These are phyloP conservation scores for Chrysolina oricalcia DNA, from an alignment of 2,888 invertebrate genomes.

Conservation along the genomic window DNA sequence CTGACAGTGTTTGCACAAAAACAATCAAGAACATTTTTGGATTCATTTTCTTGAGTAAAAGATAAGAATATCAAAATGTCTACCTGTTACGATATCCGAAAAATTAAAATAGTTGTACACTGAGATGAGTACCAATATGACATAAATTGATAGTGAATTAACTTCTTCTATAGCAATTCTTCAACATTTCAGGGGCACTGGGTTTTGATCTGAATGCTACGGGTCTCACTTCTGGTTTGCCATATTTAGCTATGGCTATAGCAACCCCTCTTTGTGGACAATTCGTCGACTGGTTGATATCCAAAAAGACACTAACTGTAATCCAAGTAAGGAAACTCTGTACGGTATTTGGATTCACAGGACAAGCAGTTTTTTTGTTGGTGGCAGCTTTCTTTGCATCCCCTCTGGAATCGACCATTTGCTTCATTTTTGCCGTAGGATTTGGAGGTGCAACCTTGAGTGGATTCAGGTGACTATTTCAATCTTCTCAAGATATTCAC, in stretches of 20 bases:
- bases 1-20: too few species aligned
- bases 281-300: constrained; percentile 85
- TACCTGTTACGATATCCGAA: too few species aligned
- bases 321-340: constrained; percentile 81
- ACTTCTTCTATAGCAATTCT: too few species aligned
- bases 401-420: constrained; percentile 65
- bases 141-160: too few species aligned
- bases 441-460: constrained; percentile 34
- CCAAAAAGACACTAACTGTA: constrained; percentile 78
- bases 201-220: constrained; percentile 84
- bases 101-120: too few species aligned
- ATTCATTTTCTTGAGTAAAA: too few species aligned
- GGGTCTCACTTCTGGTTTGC: constrained; percentile 88
- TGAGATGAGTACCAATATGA: too few species aligned
- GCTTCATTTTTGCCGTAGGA: constrained; percentile 25
- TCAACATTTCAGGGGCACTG: constrained; percentile 76
- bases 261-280: constrained; percentile 86
- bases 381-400: constrained; percentile 84
- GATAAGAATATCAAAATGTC: too few species aligned
- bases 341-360: constrained; percentile 82
- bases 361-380: constrained; percentile 89
- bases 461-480: constrained; percentile 32
- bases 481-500: too few species aligned
- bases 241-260: constrained; percentile 90
- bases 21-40: too few species aligned